These are phyloP conservation scores for Eidolon helvum DNA, from an alignment of 2,113 vertebrate genomes.

Conservation along the genomic window DNA sequence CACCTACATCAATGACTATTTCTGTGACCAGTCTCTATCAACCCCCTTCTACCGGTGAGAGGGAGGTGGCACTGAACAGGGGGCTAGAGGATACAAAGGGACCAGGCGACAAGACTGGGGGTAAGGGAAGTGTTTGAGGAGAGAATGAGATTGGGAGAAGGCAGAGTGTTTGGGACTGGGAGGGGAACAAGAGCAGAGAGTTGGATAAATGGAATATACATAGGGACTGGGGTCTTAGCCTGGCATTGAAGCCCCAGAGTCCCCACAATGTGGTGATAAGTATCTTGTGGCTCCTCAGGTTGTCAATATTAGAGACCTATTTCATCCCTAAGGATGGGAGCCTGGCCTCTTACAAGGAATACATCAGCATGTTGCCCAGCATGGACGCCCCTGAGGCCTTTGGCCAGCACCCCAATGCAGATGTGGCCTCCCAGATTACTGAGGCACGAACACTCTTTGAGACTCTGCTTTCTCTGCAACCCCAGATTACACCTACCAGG, in stretches of 20 bases:
- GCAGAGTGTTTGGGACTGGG: background rate
- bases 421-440: conserved; percentile 90
- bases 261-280: background rate
- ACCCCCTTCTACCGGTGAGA: conserved; percentile 86
- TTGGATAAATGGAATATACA: background rate
- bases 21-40: conserved; percentile 86
- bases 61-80: background rate
- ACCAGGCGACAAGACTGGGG: background rate
- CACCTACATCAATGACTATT: conserved; percentile 92
- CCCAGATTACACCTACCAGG: conserved; percentile 83
- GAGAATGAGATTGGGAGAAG: background rate
- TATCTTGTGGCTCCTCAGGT: conserved; percentile 74
- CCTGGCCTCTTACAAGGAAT: conserved; percentile 84
- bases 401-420: conserved; percentile 91
- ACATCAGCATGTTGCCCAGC: conserved; percentile 85
- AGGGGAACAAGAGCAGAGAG: background rate
- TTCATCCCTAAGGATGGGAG: conserved; percentile 88
- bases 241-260: background rate
- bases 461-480: conserved; percentile 92
- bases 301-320: conserved; percentile 85
- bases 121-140: background rate
- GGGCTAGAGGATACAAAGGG: background rate
- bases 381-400: conserved; percentile 90
- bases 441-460: conserved; percentile 90
- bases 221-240: background rate